Evolutionary conservation across 37 sponge, comb jelly and placozoan genomes (phyloP), one percentile per base, ranked within the genome.

Genomic region (Mnemiopsis leidyi): DNA sequence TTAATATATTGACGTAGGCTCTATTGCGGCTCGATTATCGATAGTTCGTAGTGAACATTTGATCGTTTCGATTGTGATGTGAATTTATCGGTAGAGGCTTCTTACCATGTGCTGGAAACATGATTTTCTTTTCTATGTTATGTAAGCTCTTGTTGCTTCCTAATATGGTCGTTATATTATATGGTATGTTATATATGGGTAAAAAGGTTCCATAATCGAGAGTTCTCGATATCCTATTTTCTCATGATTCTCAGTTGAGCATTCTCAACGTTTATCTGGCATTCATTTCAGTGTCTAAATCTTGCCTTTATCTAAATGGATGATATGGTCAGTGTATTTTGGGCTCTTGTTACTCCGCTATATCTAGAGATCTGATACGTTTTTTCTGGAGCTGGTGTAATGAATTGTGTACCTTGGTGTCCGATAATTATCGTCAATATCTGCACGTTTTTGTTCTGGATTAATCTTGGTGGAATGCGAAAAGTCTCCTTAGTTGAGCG

Each of bases 381-480:
- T 48, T n/a, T n/a, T 18, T 48, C 61, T 48, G 61, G 61, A 48
- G 61, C 61, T 48, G 61, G 61, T 48, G 61, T 48, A 48, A 48
- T 48, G 61, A 48, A 25, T 69, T 69, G 73, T 69, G 73, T 69
- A 28, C 29, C 73, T 69, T 69, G 73, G 73, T 69, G 73, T 69
- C 24, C 29, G 29, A 69, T 69, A 25, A 69, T 69, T 21, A 69
- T 21, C 73, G 73, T 69, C 29, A 69, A 21, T 69, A 69, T 69
- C 28, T 69, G 73, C 73, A 69, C 73, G 73, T 69, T 69, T 69
- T 69, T 69, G 73, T 69, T 69, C 13, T 69, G 73, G 73, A 25
- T 69, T 69, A 69, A 69, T 69, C 73, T 69, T 69, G 73, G 73
- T 69, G 73, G 73, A 69, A 69, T 69, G 24, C 29, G 73, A 69